These are phyloP conservation scores for Megalonaias nervosa DNA, from an alignment of 1,140 invertebrate species.

Conservation along the genomic window DNA sequence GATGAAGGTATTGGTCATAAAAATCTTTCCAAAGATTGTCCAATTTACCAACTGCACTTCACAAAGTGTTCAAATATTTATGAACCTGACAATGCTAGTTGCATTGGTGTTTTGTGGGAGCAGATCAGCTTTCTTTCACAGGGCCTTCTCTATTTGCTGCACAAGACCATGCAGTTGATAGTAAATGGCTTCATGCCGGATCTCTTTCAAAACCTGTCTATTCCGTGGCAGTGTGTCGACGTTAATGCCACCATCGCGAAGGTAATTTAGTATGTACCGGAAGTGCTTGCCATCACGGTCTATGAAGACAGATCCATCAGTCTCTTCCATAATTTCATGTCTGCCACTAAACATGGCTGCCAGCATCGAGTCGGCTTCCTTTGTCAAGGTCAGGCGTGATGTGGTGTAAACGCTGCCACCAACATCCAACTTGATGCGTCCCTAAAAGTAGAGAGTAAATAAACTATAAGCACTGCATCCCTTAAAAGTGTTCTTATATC, in stretches of 20 bases:
- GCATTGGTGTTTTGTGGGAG: no score
- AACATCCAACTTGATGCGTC: constrained; percentile 64
- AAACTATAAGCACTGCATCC: no score
- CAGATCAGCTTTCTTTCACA: neutral
- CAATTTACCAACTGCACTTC: no score
- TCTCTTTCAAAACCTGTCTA: constrained; percentile 32
- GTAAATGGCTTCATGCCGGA: constrained; percentile 48
- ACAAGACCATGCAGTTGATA: constrained; percentile 44
- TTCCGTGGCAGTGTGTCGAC: constrained; percentile 37
- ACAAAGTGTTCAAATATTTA: no score
- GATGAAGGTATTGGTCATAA: no score
- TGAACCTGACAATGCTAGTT: no score
- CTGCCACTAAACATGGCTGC: constrained; percentile 69
- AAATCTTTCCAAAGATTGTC: no score
- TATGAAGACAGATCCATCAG: constrained; percentile 65
- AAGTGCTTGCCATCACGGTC: constrained; percentile 69
- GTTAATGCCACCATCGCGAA: constrained; percentile 41
- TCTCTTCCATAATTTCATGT: constrained; percentile 58
- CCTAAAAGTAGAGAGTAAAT: constrained; percentile 31
- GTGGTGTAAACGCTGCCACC: constrained; percentile 67
- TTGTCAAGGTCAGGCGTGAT: constrained; percentile 55
- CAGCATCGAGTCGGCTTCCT: constrained; percentile 66
- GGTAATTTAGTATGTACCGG: constrained; percentile 53
- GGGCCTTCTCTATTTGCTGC: constrained; percentile 38
- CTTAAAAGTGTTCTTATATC: no score